Evolutionary conservation across 1,140 invertebrate species (phyloP), one percentile per base, ranked within the genome.

Genomic region (Lepidurus arcticus): DNA sequence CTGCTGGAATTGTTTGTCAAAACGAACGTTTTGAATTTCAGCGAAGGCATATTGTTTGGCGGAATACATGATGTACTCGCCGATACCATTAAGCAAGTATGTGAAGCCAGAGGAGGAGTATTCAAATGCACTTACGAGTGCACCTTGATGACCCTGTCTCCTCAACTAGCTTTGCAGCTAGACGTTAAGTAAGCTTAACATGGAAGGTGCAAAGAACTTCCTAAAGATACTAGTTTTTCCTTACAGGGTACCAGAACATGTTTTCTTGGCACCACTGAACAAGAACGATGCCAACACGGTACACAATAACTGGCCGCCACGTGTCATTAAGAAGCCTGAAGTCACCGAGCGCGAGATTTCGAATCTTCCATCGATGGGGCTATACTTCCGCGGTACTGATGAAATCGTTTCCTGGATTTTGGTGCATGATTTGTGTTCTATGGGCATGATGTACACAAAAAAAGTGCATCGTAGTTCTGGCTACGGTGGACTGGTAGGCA

Each of bases 331-430:
- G 8, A 65, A 65, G 13, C 21, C 16, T 65, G 53, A 65, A 9
- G 53, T 65, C 8, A 65, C 21, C 53, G 53, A 65, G 53, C 53
- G 53, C n/a, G 16, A 65, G 21, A 65, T 65, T 16, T 7, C 13
- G n/a, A 13, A 65, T 13, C 13, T 65, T n/a, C 53, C 53, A 7
- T 65, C 53, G 6, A 21, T 65, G 6, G 53, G 53, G 16, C 53
- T 65, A 21, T 65, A n/a, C 21, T 16, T 65, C 1, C n/a, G 53
- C n/a, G 21, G 21, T 21, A 65, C 53, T 13, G n/a, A 21, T 21
- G 53, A 65, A 65, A 13, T 65, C 53, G 13, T 65, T 21, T 65
- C 53, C 53, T 65, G 53, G 53, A 65, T 65, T 65, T 21, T 65
- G n/a, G 16, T n/a, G 6, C 16, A 13, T 7, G 53, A 65, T 16